Evolutionary conservation across 2,113 vertebrate species (phyloP), one percentile per base, ranked within the genome.

Genomic region (Silurus meridionalis): DNA sequence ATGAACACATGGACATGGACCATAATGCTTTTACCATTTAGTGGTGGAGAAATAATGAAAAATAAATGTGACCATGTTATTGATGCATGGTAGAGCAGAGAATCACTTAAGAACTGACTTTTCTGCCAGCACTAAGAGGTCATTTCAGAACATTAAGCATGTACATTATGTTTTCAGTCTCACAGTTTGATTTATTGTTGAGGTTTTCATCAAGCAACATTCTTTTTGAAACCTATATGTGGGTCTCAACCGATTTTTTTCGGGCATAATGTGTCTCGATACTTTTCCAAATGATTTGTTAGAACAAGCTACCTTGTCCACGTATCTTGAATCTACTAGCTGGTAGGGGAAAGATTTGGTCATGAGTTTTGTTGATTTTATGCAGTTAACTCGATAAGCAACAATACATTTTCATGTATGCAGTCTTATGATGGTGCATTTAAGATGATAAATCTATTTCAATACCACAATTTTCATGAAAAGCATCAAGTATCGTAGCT

Each of bases 171-270:
- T 17, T 71, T 81, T 81, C 8, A 50, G 8, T 61, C 46, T 86
- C 66, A 72, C 66, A 72, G 55, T 61, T 80, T 81, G 78, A 53
- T 69, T 46, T 81, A 63, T 86, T 81, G 57, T 71, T 72, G 66
- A 52, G 61, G 66, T 61, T 58, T 86, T 80, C 37, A 67, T 86
- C 66, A 72, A 63, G 14, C 53, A 58, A 82, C 55, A 78, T 83
- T 82, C 52, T 78, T 83, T 82, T 71, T 37, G 75, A 83, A 69
- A 74, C 23, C 66, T 63, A 69, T 64, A 79, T 86, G 84, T 84
- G 84, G 87, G 86, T 81, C 52, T 55, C 57, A 78, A 28, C 75
- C 52, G 25, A n/a, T 57, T 78, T 25, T 74, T 79, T 79, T 53
- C 28, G 19, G 53, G 75, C n/a, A 28, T 58, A 57, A 28, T 75